Evolutionary conservation across 2,113 vertebrate species (phyloP).

Genomic region (Eurystomus gularis): DNA sequence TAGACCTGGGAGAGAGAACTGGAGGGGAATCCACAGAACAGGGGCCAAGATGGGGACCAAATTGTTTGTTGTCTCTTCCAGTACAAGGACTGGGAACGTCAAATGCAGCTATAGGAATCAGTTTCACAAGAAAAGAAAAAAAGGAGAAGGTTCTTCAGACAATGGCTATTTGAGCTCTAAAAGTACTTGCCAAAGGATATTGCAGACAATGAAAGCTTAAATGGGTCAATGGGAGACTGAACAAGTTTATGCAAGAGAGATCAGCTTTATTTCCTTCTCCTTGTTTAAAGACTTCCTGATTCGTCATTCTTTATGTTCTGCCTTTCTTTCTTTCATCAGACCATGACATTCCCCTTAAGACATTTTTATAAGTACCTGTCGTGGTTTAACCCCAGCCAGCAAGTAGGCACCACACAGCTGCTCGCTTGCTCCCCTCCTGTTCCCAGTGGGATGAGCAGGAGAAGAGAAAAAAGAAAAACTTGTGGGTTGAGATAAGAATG

Average conservation of each 20-base stretch:
- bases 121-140: not conserved
- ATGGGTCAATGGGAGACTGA: not conserved
- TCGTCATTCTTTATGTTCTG: not conserved
- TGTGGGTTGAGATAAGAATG: not conserved
- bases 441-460: not conserved
- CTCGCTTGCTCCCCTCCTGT: not conserved
- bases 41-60: not conserved
- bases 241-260: conserved; percentile 5
- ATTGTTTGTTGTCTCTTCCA: not conserved
- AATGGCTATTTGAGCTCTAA: not conserved
- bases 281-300: conserved; percentile 42
- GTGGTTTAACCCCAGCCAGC: not conserved
- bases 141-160: not conserved
- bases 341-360: not conserved
- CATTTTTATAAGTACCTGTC: not conserved
- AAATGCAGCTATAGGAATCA: fast-evolving
- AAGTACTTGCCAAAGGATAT: conserved; percentile 8
- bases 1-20: not conserved
- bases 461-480: not conserved
- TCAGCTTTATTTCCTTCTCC: conserved; percentile 26
- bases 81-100: not conserved
- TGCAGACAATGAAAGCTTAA: not conserved
- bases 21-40: not conserved
- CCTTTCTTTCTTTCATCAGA: not conserved
- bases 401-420: not conserved